phyloP scores from a whole-genome alignment of 1,140 invertebrate genomes.

The Branchinecta lynchi region DNA sequence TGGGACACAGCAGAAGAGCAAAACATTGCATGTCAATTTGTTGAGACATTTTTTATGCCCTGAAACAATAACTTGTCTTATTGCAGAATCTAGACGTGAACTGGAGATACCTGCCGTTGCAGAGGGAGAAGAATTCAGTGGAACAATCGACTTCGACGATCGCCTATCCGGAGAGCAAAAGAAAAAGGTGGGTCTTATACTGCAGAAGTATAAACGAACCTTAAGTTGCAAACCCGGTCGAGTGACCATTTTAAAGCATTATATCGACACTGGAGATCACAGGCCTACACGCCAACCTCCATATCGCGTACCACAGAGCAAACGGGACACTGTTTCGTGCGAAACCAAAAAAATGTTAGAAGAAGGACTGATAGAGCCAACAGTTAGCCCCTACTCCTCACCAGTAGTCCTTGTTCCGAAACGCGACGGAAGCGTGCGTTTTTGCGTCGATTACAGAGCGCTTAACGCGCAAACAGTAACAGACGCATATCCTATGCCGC shows the following conservation, averaged over 20 bases:
- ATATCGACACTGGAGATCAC: conserved; percentile 16
- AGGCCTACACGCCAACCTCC: conserved; percentile 14
- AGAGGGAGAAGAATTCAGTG: background rate
- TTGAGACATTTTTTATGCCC: background rate
- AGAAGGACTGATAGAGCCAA: conserved; percentile 32
- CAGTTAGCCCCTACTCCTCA: conserved; percentile 25
- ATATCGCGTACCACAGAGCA: conserved; percentile 14
- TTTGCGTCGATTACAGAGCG: conserved; percentile 33
- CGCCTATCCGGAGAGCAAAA: background rate
- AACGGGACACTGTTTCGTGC: conserved; percentile 14
- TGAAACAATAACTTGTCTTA: background rate
- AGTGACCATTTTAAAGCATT: conserved; percentile 7
- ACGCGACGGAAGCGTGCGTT: conserved; percentile 28
- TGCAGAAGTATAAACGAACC: background rate
- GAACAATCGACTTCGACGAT: background rate
- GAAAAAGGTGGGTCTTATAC: background rate
- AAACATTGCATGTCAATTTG: background rate
- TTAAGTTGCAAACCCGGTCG: background rate
- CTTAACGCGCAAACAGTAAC: conserved; percentile 29
- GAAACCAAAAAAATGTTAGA: conserved; percentile 17
- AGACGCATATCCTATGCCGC: conserved; percentile 34
- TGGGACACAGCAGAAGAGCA: background rate
- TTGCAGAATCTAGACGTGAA: background rate
- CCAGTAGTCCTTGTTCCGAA: conserved; percentile 29
- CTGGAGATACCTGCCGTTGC: background rate